These are phyloP conservation scores for Grallaria varia DNA, from an alignment of 2,113 vertebrate genomes.

Conservation along the genomic window DNA sequence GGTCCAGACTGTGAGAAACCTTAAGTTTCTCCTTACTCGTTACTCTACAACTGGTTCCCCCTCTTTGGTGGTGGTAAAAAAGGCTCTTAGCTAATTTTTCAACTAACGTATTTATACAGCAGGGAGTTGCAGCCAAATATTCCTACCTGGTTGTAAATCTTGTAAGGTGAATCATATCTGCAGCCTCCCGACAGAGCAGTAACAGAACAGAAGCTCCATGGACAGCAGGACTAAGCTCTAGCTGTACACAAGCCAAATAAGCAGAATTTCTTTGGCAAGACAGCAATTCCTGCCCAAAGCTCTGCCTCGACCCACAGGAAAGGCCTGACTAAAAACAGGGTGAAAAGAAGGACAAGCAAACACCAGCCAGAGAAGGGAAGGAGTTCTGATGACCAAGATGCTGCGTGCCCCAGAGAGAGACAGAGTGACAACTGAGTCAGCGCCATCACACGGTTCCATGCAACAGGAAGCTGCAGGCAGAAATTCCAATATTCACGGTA, in stretches of 20 bases:
- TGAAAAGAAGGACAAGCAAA: background rate
- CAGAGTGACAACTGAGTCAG: background rate
- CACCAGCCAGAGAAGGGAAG: background rate
- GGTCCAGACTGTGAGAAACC: background rate
- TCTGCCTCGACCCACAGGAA: background rate
- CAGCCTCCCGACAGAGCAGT: background rate
- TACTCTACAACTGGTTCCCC: background rate
- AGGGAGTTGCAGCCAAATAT: background rate
- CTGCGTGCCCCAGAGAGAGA: background rate
- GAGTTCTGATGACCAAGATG: background rate
- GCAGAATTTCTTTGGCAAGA: background rate
- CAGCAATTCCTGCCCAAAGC: background rate
- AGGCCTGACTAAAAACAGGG: background rate
- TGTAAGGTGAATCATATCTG: background rate
- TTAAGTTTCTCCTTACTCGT: background rate
- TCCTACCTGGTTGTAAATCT: background rate
- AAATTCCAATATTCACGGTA: background rate
- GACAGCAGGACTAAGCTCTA: background rate
- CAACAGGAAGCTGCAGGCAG: background rate
- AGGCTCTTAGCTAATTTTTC: background rate
- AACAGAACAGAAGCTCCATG: background rate
- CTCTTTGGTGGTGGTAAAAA: background rate
- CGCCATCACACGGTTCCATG: accelerated
- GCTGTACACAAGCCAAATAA: background rate
- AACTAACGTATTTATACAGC: background rate